phyloP scores from a whole-genome alignment of 2,113 vertebrate genomes.

The Menidia beryllina region DNA sequence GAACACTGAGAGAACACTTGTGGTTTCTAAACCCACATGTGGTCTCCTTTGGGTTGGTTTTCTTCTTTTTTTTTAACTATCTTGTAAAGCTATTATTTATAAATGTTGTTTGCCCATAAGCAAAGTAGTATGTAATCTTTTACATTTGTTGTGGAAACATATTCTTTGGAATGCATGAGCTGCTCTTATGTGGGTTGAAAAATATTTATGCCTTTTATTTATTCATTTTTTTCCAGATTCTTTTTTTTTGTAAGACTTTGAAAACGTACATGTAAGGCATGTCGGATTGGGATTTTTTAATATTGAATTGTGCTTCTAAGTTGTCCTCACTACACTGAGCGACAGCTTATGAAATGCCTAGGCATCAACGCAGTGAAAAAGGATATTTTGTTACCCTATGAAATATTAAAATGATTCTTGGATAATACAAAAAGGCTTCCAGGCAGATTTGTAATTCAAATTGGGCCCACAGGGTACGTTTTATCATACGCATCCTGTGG shows the following conservation, averaged over 20 bases:
- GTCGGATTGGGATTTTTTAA: background rate
- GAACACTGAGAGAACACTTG: too few relatives aligned
- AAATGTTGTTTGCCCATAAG: too few relatives aligned
- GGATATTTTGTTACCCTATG: conserved; percentile 22
- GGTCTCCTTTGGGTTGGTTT: too few relatives aligned
- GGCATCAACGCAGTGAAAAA: conserved; percentile 10
- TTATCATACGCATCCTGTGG: conserved; percentile 42
- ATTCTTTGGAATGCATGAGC: background rate
- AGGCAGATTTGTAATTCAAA: conserved; percentile 72
- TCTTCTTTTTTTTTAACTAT: too few relatives aligned
- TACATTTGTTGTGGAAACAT: background rate
- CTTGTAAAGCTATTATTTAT: too few relatives aligned
- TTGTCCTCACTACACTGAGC: conserved; percentile 3
- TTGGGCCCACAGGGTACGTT: conserved; percentile 53
- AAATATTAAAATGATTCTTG: conserved; percentile 54
- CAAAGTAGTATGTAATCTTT: background rate
- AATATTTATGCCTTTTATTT: background rate
- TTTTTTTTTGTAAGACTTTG: background rate
- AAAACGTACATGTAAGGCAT: background rate
- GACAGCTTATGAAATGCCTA: conserved; percentile 24
- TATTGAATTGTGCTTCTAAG: background rate
- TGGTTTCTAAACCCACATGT: too few relatives aligned
- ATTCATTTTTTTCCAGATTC: too few relatives aligned
- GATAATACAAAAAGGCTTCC: conserved; percentile 48
- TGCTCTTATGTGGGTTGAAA: background rate